These are phyloP conservation scores for Odocoileus hemionus DNA, from an alignment of 2,113 vertebrate species.

Conservation along the genomic window DNA sequence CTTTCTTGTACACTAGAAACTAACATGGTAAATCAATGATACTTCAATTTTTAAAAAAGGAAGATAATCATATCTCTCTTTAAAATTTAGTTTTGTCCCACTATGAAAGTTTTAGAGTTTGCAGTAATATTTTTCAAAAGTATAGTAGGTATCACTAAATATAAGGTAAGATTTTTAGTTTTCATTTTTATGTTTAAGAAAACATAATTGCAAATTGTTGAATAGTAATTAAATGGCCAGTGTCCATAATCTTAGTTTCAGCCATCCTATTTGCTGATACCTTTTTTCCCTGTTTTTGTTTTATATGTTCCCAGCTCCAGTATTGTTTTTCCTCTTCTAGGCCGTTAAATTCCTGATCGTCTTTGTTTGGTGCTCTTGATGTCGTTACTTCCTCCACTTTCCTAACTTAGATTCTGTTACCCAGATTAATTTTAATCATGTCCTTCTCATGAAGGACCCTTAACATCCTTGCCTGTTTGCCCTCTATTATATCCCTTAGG, in stretches of 20 bases:
- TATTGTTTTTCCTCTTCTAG: neutral
- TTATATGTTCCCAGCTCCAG: neutral
- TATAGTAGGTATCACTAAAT: neutral
- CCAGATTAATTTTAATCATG: neutral
- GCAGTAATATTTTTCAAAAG: neutral
- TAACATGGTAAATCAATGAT: neutral
- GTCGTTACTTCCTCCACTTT: neutral
- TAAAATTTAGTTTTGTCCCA: neutral
- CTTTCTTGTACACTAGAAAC: neutral
- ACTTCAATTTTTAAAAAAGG: neutral
- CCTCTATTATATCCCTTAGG: neutral
- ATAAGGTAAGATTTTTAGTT: neutral
- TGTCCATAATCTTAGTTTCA: neutral
- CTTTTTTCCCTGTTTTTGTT: neutral
- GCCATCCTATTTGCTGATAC: neutral
- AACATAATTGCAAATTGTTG: neutral
- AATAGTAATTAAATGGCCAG: neutral
- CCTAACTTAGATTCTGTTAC: neutral
- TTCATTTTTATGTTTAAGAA: neutral
- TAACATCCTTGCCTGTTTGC: neutral
- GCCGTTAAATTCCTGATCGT: neutral
- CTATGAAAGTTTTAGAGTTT: neutral
- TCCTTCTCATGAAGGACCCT: neutral
- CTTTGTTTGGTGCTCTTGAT: neutral
- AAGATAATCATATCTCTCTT: neutral